Percentiles rank a stretch among this genome's conserved stretches.
Conservation (phyloP, 2,888 invertebrate genomes). For the Nymphalis polychloros region DNA sequence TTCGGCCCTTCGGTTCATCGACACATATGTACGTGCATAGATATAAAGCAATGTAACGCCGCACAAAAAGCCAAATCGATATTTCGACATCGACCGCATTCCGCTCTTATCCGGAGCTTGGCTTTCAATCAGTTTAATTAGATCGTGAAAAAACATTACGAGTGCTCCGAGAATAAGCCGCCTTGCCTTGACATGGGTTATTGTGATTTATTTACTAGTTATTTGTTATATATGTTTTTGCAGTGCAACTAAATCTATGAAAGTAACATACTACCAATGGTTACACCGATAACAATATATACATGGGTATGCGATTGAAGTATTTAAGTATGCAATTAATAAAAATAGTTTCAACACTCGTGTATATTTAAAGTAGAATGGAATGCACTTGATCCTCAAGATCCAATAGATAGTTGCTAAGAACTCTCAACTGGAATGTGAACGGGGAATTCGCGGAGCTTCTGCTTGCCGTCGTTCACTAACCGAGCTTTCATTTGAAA, state of each 20-base stretch:
- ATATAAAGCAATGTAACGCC: constrained; percentile 39
- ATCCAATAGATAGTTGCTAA: constrained; percentile 29
- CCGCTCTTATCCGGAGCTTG: constrained; percentile 58
- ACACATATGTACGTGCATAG: constrained; percentile 36
- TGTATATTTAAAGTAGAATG: constrained; percentile 32
- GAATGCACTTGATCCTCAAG: constrained; percentile 38
- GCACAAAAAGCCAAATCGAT: constrained; percentile 65
- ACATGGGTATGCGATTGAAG: constrained; percentile 10
- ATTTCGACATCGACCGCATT: constrained; percentile 68
- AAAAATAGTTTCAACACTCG: constrained; percentile 15
- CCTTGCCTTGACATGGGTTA: constrained; percentile 33
- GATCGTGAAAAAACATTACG: constrained; percentile 58
- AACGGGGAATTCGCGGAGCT: constrained; percentile 29
- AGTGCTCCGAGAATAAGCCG: constrained; percentile 34
- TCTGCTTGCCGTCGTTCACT: constrained; percentile 19
- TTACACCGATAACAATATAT: background rate
- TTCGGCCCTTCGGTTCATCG: constrained; percentile 42
- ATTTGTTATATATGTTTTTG: constrained; percentile 14
- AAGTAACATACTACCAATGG: background rate
- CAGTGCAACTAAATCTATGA: constrained; percentile 7
- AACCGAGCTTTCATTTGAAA: constrained; percentile 4
- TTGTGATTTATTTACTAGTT: constrained; percentile 41
- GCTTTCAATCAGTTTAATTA: constrained; percentile 69
- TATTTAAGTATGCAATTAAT: constrained; percentile 7
- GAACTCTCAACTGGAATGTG: constrained; percentile 32